These are phyloP conservation scores for Onychostruthus taczanowskii DNA, from an alignment of 2,113 vertebrate genomes.

Conservation along the genomic window DNA sequence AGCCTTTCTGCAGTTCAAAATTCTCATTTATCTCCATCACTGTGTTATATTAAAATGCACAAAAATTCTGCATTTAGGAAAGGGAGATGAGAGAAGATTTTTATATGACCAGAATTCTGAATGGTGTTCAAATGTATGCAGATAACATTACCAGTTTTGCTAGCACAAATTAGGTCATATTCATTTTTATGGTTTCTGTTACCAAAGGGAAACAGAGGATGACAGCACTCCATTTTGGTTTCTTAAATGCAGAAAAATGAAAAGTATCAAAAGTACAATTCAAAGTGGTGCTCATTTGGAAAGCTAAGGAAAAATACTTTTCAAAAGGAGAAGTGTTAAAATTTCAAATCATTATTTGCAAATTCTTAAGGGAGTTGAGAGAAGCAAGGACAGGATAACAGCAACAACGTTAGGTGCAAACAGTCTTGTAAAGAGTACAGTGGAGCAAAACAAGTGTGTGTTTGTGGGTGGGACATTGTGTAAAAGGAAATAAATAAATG, in stretches of 20 bases:
- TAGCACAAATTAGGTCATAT: background rate
- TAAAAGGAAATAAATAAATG: conserved; percentile 16
- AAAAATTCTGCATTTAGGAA: background rate
- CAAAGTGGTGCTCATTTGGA: background rate
- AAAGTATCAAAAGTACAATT: background rate
- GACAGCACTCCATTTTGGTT: background rate
- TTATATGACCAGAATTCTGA: background rate
- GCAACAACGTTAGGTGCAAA: background rate
- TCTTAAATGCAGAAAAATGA: background rate
- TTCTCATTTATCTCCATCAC: background rate
- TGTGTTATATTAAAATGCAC: background rate
- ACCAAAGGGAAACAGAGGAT: background rate
- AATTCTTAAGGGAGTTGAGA: background rate
- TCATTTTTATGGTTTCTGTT: background rate
- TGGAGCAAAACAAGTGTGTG: background rate
- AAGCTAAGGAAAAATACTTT: background rate
- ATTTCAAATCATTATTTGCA: background rate
- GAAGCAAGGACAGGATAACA: background rate
- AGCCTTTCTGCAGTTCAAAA: background rate
- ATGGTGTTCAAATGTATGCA: background rate
- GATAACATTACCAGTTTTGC: background rate
- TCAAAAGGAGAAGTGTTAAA: background rate
- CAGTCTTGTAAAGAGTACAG: background rate
- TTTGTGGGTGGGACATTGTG: background rate
- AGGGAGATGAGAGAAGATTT: background rate